Base-by-base conservation (phyloP, 37 sponge, comb jelly and placozoan species). In the Crambe crambe region DNA sequence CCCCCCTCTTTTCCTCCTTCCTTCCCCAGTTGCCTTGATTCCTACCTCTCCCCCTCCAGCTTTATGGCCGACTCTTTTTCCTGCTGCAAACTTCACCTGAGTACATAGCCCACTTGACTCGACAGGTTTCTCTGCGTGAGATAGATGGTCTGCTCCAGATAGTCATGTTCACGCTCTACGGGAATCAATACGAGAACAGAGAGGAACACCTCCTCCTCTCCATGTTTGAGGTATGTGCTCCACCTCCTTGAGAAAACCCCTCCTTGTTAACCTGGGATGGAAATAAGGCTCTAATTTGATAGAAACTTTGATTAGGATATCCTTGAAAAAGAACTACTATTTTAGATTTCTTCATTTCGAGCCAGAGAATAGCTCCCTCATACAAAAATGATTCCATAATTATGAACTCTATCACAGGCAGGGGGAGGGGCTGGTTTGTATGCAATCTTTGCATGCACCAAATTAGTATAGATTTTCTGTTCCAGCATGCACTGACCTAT, bases 111-210 rank as follows among this genome's bases (percentile, higher is more conserved):
- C 87, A 88, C 20, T 76, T 96, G 9, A 87, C 92, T 8, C 78
- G 97, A 75, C 56, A 58, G 18, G 97, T 94, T 3, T 87, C 94
- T 1, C 85, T 88, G 37, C 80, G 82, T 41, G 91, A 91, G 74
- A 96, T 96, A 34, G 97, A 96, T 78, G 88, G 88, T 40, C 80
- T 95, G 9, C 87, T 95, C 34, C 87, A 95, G 82, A 79, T 75
- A 29, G 93, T 95, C 22, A 95, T 95, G 96, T 95, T 95, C 75
- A 83, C 86, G 36, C 78, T 95, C 62, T 95, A 92, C 73, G 96
- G 96, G 1, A 92, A 95, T 73, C 96, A 95, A 41, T 92, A 95
- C 71, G 93, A 95, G 75, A 81, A 92, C 79, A 80, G 96, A 42
- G 96, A 95, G 56, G 96, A 95, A 65, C 90, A 82, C 61, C 84